Base-by-base conservation (phyloP, 2,797 vertebrate species). In the Chrysocyon brachyurus region DNA sequence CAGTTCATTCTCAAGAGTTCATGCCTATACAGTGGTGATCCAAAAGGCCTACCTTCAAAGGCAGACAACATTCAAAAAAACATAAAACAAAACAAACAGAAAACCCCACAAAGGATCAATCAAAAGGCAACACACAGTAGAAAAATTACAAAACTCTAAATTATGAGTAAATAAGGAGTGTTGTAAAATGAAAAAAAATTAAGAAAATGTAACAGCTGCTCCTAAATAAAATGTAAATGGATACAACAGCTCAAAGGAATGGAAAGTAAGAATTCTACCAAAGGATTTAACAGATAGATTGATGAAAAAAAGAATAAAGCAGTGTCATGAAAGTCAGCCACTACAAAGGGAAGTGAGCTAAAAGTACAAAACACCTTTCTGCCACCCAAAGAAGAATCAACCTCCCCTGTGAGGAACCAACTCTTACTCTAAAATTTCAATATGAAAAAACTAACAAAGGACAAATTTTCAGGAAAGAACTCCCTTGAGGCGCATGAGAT, bases 191-290 rank as follows among this genome's bases (percentile, higher is more conserved):
- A 86, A 59, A 63, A 59, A 24, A 66, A 36, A 56, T 10, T n/a
- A 40, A 77, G 31, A 94, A 88, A 72, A 82, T 61, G 28, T 52
- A 70, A 87, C 21, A 73, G 21, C 1, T 52, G 78, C 63, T 78
- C 40, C n/a, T 86, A 70, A 78, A 84, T 57, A 94, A 88, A 93
- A 87, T 31, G 70, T 19, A 77, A 90, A 94, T 19, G 31, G 36
- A 78, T 78, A 90, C 11, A 78, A 70, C 24, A 86, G 56, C 3
- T 85, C 28, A 78, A 78, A 19, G 7, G 46, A 70, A 28, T 86
- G 46, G 31, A 31, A 94, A 90, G 36, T 90, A 33, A 90, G 70
- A 94, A 94, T 77, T 28, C 61, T 75, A 78, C 52, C 33, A 5
- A 87, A 68, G 36, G 24, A 94, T 6, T 90, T 68, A 84, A 49